Conservation (phyloP, 2,888 invertebrate genomes). For the Drosophila demipolita region DNA sequence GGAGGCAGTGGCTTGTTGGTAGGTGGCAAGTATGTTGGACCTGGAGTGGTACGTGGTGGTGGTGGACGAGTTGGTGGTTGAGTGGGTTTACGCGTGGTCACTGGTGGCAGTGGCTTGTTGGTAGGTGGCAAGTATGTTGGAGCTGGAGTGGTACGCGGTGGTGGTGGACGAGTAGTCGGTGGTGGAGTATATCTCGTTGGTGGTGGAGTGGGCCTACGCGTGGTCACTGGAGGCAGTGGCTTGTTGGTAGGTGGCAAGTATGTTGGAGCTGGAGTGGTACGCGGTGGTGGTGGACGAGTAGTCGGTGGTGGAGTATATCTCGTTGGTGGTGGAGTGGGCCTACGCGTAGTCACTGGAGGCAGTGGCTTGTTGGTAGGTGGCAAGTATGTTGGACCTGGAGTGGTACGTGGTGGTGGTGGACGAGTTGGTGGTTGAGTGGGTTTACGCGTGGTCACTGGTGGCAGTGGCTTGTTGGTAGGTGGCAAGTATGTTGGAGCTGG, state of each 20-base stretch:
- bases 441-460: conserved; percentile 49
- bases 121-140: conserved; percentile 17
- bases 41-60: conserved; percentile 26
- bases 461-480: conserved; percentile 55
- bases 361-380: conserved; percentile 6
- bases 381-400: conserved; percentile 10
- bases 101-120: conserved; percentile 7
- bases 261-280: conserved; percentile 22
- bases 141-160: conserved; percentile 10
- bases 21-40: conserved; percentile 22
- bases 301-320: too few species aligned
- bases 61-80: conserved; percentile 24
- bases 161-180: conserved; percentile 26
- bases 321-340: neutral
- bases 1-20: conserved; percentile 45
- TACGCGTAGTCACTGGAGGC: conserved; percentile 7
- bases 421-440: conserved; percentile 6
- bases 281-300: conserved; percentile 29
- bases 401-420: conserved; percentile 34
- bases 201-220: conserved; percentile 24
- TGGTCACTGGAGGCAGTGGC: conserved; percentile 46
- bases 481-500: conserved; percentile 60
- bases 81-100: neutral
- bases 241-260: conserved; percentile 33
- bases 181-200: too few species aligned